A percentile compares a stretch with the other conserved stretches of the same genome.
Conservation (phyloP, 1,140 invertebrate genomes). For the Tetragnatha versicolor region DNA sequence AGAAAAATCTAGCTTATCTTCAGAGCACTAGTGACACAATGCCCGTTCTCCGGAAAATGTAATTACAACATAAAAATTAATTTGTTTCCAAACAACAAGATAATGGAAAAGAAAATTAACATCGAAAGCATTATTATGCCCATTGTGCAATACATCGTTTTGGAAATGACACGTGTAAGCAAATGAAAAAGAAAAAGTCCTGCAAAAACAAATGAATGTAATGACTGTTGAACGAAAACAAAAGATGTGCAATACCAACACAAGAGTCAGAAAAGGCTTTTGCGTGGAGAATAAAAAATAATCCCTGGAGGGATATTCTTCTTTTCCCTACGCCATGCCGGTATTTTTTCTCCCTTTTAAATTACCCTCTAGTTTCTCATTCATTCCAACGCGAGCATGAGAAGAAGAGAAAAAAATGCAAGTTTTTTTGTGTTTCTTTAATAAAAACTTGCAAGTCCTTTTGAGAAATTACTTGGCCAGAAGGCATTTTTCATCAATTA, state of each 20-base stretch:
- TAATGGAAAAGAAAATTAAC: conserved; percentile 16
- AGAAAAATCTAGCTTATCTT: too few species aligned
- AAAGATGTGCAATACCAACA: conserved; percentile 9
- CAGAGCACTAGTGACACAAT: too few species aligned
- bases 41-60: conserved; percentile 15
- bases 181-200: neutral
- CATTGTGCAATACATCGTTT: conserved; percentile 24
- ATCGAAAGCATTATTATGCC: neutral
- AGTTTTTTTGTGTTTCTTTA: conserved; percentile 3
- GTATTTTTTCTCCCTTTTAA: neutral
- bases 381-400: conserved; percentile 2
- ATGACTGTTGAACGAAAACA: conserved; percentile 23
- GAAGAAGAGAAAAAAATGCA: neutral
- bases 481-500: neutral
- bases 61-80: conserved; percentile 27
- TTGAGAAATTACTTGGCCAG: conserved; percentile 1
- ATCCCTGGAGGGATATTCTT: conserved; percentile 15
- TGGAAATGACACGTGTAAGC: conserved; percentile 23
- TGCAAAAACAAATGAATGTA: conserved; percentile 15
- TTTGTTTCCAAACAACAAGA: neutral
- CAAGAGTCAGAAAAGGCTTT: too few species aligned
- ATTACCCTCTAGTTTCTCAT: neutral
- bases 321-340: neutral
- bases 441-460: neutral
- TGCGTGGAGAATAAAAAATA: conserved; percentile 11